Conservation (phyloP, 2,888 invertebrate species). For the Drosophila recens region DNA sequence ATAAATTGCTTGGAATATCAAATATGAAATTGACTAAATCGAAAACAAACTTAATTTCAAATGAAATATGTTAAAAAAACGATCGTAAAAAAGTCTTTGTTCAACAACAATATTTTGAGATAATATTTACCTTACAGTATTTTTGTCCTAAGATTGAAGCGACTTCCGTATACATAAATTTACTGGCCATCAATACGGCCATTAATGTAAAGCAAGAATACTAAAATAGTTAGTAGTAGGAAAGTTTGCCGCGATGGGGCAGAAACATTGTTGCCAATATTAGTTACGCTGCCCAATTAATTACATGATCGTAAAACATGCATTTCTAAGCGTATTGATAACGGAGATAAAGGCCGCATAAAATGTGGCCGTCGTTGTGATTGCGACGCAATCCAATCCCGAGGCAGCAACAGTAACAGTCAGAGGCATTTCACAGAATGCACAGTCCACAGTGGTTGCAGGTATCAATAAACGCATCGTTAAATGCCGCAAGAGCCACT, state of each 20-base stretch:
- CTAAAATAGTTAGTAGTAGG: constrained; percentile 2
- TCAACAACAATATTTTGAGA: no score
- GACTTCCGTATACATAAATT: constrained; percentile 34
- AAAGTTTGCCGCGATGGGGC: constrained; percentile 30
- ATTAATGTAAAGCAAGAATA: constrained; percentile 23
- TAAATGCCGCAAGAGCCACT: constrained; percentile 56
- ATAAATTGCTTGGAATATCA: no score
- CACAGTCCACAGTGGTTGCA: constrained; percentile 15
- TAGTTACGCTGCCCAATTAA: constrained; percentile 64
- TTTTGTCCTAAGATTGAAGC: neutral
- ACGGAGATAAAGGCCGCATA: constrained; percentile 73
- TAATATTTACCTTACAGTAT: neutral
- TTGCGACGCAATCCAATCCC: neutral
- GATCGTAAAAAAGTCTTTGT: no score
- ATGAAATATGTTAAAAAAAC: no score
- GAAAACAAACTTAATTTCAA: no score
- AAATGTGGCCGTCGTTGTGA: constrained; percentile 44
- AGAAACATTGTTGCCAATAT: constrained; percentile 71
- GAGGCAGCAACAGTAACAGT: neutral
- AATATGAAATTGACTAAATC: no score
- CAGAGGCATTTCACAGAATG: neutral
- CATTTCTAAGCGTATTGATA: constrained; percentile 68
- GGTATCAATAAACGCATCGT: constrained; percentile 76
- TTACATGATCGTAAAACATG: constrained; percentile 71
- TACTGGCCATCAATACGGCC: constrained; percentile 26